Percentiles rank a stretch among this genome's conserved stretches.
Evolutionary conservation across 2,888 invertebrate genomes (phyloP).

Genomic region (Apoda limacodes): DNA sequence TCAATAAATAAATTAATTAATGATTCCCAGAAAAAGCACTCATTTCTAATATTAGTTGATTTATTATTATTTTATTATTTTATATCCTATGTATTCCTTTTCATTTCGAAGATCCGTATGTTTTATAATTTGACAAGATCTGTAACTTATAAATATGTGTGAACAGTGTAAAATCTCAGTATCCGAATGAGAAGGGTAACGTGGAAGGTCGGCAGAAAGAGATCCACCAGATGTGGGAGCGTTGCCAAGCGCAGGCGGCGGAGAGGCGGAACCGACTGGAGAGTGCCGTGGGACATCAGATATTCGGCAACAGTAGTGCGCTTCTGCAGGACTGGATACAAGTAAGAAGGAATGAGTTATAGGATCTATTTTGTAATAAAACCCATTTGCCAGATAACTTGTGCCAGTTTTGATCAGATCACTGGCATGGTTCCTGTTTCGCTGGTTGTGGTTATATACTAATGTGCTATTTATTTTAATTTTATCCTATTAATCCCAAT

Average conservation of each 20-base stretch:
- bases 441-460: no score
- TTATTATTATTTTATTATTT: no score
- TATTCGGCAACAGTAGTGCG: slow-evolving; percentile 88
- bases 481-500: no score
- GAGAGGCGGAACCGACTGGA: slow-evolving; percentile 88
- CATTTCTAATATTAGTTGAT: no score
- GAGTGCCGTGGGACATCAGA: slow-evolving; percentile 95
- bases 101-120: neutral
- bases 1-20: no score
- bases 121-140: neutral
- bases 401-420: no score
- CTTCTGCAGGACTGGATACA: slow-evolving; percentile 86
- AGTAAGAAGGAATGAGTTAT: slow-evolving; percentile 34
- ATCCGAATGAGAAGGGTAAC: slow-evolving; percentile 90
- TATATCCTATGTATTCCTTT: neutral
- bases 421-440: no score
- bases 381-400: no score
- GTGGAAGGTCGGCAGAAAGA: slow-evolving; percentile 87
- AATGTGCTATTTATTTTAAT: no score
- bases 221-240: slow-evolving; percentile 89
- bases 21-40: no score
- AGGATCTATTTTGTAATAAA: no score
- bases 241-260: slow-evolving; percentile 86
- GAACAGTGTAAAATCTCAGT: slow-evolving; percentile 85
- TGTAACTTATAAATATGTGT: no score